These are phyloP conservation scores for Acrobasis consociella DNA, from an alignment of 2,888 invertebrate genomes.

Conservation along the genomic window DNA sequence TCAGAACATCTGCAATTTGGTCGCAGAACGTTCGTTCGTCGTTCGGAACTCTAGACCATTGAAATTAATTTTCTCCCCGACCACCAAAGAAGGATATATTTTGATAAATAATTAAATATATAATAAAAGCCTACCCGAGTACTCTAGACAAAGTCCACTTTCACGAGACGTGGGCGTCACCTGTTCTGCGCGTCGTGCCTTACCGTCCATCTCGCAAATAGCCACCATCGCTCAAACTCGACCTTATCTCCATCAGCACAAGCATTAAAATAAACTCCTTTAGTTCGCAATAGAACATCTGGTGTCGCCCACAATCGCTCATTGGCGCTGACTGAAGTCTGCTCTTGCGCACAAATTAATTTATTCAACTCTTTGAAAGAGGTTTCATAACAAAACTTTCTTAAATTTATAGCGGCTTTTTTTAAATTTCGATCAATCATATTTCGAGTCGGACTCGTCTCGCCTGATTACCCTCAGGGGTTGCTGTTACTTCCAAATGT, in stretches of 20 bases:
- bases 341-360: constrained; percentile 36
- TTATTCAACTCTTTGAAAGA: constrained; percentile 14
- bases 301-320: constrained; percentile 41
- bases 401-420: constrained; percentile 25
- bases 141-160: constrained; percentile 49
- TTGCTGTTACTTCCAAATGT: constrained; percentile 11
- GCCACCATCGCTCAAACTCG: background rate
- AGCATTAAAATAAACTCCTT: constrained; percentile 18
- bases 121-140: background rate
- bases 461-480: constrained; percentile 6
- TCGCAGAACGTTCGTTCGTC: no score
- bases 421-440: constrained; percentile 20
- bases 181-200: constrained; percentile 54
- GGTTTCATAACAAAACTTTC: constrained; percentile 37
- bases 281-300: constrained; percentile 18
- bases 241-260: constrained; percentile 9
- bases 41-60: background rate
- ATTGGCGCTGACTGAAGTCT: constrained; percentile 37
- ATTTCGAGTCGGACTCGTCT: background rate
- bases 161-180: constrained; percentile 65
- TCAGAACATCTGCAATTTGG: no score
- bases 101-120: background rate
- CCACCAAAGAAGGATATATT: background rate
- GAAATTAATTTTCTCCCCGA: background rate
- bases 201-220: constrained; percentile 39